These are phyloP conservation scores for Seira sanloemensis DNA, from an alignment of 2,888 invertebrate species.

Conservation along the genomic window DNA sequence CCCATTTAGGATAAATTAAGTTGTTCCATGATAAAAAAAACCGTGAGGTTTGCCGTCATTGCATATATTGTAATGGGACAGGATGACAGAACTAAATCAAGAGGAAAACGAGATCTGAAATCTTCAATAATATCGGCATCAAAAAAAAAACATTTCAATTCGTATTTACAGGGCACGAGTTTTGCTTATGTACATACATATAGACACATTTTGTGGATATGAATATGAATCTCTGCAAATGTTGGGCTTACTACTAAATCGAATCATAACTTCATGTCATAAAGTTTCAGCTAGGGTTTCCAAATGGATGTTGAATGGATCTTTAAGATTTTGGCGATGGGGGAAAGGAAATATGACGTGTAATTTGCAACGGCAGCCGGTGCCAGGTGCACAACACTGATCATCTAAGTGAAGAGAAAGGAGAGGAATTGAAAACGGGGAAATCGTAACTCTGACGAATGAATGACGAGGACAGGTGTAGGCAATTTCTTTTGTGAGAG, in stretches of 20 bases:
- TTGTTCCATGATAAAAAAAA: background rate
- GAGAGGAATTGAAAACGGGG: background rate
- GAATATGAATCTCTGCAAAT: background rate
- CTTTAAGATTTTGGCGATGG: too few relatives aligned
- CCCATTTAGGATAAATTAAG: background rate
- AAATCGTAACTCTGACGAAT: background rate
- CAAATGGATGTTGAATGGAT: background rate
- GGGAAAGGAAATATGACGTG: background rate
- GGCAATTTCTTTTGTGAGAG: background rate
- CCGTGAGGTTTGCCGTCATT: slow-evolving; percentile 33
- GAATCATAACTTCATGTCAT: background rate
- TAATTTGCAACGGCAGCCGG: background rate
- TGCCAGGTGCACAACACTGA: background rate
- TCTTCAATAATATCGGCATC: slow-evolving; percentile 20
- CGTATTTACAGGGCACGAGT: background rate
- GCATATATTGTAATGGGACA: slow-evolving; percentile 48
- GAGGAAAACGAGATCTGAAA: slow-evolving; percentile 57
- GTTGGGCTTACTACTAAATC: background rate
- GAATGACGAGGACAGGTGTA: background rate
- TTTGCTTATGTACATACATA: background rate
- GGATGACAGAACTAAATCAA: slow-evolving; percentile 63
- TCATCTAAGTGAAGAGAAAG: too few relatives aligned
- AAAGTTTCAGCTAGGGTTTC: background rate
- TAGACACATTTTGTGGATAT: background rate
- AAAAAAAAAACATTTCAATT: background rate